Evolutionary conservation across 2,888 invertebrate species (phyloP).

Genomic region (Altica lythri): DNA sequence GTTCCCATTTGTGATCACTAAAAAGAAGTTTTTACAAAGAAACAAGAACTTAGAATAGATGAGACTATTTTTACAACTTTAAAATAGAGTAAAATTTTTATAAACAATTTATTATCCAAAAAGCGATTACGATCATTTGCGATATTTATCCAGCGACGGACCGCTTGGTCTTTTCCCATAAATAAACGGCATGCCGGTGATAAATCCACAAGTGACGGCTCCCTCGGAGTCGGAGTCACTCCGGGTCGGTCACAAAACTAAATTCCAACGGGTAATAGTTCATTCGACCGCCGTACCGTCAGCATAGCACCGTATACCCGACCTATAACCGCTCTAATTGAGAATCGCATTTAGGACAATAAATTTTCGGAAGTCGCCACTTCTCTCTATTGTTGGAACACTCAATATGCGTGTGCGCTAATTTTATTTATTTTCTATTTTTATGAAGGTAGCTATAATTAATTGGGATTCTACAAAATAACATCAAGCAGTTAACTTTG

Average conservation of each 20-base stretch:
- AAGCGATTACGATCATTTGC: too few relatives aligned
- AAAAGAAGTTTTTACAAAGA: too few relatives aligned
- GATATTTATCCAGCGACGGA: slow-evolving; percentile 26
- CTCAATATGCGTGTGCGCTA: neutral
- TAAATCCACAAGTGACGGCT: slow-evolving; percentile 47
- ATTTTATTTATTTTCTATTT: too few relatives aligned
- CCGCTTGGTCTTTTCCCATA: slow-evolving; percentile 36
- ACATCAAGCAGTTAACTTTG: too few relatives aligned
- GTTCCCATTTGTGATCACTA: too few relatives aligned
- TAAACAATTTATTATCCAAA: too few relatives aligned
- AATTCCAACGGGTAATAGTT: slow-evolving; percentile 56
- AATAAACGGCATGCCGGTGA: slow-evolving; percentile 41
- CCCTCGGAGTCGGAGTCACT: slow-evolving; percentile 40
- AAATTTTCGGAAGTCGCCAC: slow-evolving; percentile 62
- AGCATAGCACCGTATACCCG: slow-evolving; percentile 55
- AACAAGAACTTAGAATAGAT: too few relatives aligned
- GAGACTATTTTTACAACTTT: too few relatives aligned
- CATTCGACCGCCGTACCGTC: slow-evolving; percentile 41
- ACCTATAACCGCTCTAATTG: slow-evolving; percentile 71
- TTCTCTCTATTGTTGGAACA: slow-evolving; percentile 50
- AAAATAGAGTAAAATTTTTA: too few relatives aligned
- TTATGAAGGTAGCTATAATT: too few relatives aligned
- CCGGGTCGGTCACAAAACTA: slow-evolving; percentile 53
- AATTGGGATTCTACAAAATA: too few relatives aligned
- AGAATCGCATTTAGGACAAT: slow-evolving; percentile 70